Base-by-base conservation (phyloP, 2,888 invertebrate genomes). In the Deilephila elpenor region DNA sequence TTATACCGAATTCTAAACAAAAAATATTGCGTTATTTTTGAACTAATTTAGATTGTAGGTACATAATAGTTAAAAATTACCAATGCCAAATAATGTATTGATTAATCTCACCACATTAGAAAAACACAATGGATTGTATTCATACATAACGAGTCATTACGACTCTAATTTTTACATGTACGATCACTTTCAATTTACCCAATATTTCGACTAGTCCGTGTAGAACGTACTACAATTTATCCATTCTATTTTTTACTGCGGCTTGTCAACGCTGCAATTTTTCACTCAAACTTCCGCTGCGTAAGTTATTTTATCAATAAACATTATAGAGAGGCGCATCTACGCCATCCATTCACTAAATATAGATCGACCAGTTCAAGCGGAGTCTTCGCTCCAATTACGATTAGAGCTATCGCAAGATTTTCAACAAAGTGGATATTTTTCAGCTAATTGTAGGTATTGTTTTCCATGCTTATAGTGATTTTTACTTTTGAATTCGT, bases 221-320 rank as follows among this genome's bases (percentile, higher is more conserved):
- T 44, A 11, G 44, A 11, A 14, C 44, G 44, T 44, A 44, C 14
- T 62, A 29, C 32, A n/a, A 29, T 62, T 72, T 53, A 6, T 51
- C 44, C n/a, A 32, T 34, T 56, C 53, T 73, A 73, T 73, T 71
- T 71, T 71, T 34, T 17, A 62, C 73, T 53, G 17, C 53, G 61
- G 14, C 25, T 71, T 73, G 73, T 73, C 73, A 73, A 71, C 73
- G 62, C 70, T 32, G 71, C 71, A 32, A 62, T 73, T 71, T 71
- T 44, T 73, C 73, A 73, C 25, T 73, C 37, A 53, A 44, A 71
- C 61, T 71, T 73, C 73, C 73, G 70, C 70, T 62, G 53, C 56
- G 70, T 72, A 72, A 71, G 73, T 61, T 71, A 60, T 71, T 71
- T 61, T 53, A 73, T 73, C 71, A 73, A 73, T 71, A 73, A 73